These are phyloP conservation scores for Cinara cedri DNA, from an alignment of 2,888 invertebrate species.

Conservation along the genomic window DNA sequence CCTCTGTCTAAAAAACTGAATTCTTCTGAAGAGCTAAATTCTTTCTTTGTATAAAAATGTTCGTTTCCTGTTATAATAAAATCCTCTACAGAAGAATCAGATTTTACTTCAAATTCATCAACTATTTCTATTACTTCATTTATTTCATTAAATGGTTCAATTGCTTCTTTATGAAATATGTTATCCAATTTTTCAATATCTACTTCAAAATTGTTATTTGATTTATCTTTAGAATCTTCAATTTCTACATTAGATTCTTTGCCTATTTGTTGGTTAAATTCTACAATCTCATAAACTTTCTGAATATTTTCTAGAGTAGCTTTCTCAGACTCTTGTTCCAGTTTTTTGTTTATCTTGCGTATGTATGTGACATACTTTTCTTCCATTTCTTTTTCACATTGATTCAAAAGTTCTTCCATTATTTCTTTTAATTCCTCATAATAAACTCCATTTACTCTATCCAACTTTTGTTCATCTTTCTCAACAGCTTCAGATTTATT, in stretches of 20 bases:
- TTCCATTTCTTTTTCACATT: too few species aligned
- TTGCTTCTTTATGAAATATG: neutral
- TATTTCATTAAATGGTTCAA: neutral
- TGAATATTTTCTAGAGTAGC: too few species aligned
- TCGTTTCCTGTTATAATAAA: neutral
- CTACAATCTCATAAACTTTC: too few species aligned
- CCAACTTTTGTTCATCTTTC: neutral
- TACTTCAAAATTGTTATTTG: neutral
- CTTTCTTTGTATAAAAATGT: neutral
- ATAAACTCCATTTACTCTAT: too few species aligned
- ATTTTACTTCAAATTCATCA: constrained; percentile 16
- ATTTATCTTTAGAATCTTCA: neutral
- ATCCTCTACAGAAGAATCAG: neutral
- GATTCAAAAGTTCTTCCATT: too few species aligned
- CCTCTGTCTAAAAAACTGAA: neutral
- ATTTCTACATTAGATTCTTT: neutral
- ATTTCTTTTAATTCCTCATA: too few species aligned
- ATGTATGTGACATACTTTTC: too few species aligned
- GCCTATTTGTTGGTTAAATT: too few species aligned
- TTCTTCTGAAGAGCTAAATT: neutral
- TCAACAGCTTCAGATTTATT: neutral
- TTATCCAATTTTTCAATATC: constrained; percentile 10
- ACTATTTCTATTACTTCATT: constrained; percentile 22
- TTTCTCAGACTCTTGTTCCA: too few species aligned
- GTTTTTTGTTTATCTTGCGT: too few species aligned